Conservation (phyloP, 2,888 invertebrate species). For the Allophyes oxyacanthae region DNA sequence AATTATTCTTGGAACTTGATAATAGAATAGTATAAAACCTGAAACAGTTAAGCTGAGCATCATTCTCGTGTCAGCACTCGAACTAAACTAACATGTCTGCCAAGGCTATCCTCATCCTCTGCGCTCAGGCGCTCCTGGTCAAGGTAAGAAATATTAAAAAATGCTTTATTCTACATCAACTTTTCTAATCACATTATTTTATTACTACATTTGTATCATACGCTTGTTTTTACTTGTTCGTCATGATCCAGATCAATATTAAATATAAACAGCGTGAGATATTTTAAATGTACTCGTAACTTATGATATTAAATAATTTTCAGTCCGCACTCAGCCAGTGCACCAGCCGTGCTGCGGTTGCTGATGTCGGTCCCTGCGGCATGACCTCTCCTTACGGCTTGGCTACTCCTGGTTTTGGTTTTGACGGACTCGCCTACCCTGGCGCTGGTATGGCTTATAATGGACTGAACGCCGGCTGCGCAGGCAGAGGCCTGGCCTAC, state of each 20-base stretch:
- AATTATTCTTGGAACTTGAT: no score
- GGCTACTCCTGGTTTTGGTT: conserved; percentile 1
- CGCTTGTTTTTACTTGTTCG: no score
- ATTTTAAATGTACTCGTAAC: no score
- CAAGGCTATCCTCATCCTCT: conserved; percentile 59
- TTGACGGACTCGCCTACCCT: background rate
- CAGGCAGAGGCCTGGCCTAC: conserved; percentile 16
- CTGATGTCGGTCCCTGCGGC: conserved; percentile 9
- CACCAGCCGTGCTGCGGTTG: conserved; percentile 23
- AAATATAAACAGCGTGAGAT: no score
- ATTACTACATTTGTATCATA: no score
- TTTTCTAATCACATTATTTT: no score
- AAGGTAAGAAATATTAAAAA: background rate
- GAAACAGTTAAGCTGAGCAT: conserved; percentile 2
- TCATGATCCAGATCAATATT: no score
- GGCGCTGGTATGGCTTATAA: conserved; percentile 3
- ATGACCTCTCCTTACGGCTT: background rate
- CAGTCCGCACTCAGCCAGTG: conserved; percentile 33
- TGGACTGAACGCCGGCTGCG: background rate
- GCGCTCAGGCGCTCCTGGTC: conserved; percentile 50
- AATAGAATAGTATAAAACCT: background rate
- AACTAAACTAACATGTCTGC: conserved; percentile 57
- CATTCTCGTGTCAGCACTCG: conserved; percentile 26
- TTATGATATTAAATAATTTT: background rate
- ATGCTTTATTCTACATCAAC: no score